Evolutionary conservation across 1,140 invertebrate species (phyloP), one percentile per base, ranked within the genome.

Genomic region (Heliconius himera): DNA sequence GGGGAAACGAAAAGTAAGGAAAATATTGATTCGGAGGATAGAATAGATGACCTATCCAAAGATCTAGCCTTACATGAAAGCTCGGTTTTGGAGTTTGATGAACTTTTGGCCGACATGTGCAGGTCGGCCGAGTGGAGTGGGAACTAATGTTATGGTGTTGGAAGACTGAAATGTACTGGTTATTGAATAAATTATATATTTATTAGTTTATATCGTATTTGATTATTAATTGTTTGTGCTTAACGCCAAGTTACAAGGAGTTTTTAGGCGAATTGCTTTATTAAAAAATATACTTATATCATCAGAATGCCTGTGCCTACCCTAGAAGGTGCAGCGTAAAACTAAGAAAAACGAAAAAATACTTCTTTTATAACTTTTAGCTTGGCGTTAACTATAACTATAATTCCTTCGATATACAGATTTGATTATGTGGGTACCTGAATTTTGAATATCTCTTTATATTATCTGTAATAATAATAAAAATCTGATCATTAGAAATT

Each of bases 61-160:
- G 93, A 94, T 78, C 79, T 94, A 20, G 88, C 86, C 5, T 36
- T 89, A 54, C 89, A 93, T 74, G 93, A 93, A 77, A 94, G 85
- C 82, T 94, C 93, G 41, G 82, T 93, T 38, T 72, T 90, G 29
- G 92, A 94, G 54, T 94, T 94, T 85, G 93, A 94, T 78, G 87
- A 94, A 41, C 77, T 94, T n/a, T 79, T 94, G 20, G 93, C 90
- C 8, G 92, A 93, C 54, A 94, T 94, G 92, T 94, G 90, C 75
- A 80, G 88, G 46, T 94, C 93, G 22, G 90, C 89, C 0, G 91
- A 94, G 56, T 93, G 91, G 90, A 91, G 87, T 79, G 90, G 88
- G 49, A 92, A 92, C 82, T 92, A 86, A 85, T 74, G 74, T 66
- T 66, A 49, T 54, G 82, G 83, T 84, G 82, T 83, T 83, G 88